Evolutionary conservation across 1,140 invertebrate genomes (phyloP).

Genomic region (Helicoverpa armigera): DNA sequence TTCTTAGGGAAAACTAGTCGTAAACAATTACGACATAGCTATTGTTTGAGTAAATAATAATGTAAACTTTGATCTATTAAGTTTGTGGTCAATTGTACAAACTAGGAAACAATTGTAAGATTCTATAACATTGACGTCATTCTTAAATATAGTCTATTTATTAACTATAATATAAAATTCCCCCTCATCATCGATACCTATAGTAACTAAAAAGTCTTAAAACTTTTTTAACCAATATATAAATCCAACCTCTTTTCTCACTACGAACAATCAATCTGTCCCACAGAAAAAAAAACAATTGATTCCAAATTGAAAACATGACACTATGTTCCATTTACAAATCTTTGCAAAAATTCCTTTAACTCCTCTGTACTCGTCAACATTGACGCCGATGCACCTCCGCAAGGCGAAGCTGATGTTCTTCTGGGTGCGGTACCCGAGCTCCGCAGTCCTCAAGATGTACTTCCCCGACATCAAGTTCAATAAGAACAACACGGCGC

Average conservation of each 20-base stretch:
- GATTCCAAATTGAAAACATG: neutral
- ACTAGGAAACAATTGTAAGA: constrained; percentile 6
- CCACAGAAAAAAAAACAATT: no score
- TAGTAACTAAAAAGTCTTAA: no score
- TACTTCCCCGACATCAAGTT: constrained; percentile 99
- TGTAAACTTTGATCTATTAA: no score
- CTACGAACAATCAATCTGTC: no score
- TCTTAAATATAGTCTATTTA: neutral
- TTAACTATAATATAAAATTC: no score
- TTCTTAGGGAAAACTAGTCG: constrained; percentile 7
- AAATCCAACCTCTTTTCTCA: no score
- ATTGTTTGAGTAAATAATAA: neutral
- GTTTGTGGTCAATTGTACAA: no score
- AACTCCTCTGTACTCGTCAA: constrained; percentile 95
- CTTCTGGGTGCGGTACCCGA: constrained; percentile 99
- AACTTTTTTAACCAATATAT: no score
- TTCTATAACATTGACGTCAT: constrained; percentile 2
- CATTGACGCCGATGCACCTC: constrained; percentile 99
- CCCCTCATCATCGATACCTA: no score
- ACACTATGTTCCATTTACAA: no score
- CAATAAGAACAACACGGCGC: constrained; percentile 99
- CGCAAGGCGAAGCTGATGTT: constrained; percentile 99
- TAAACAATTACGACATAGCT: neutral
- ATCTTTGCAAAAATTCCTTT: constrained; percentile 84
- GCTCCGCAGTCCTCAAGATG: constrained; percentile 99